Evolutionary conservation across 2,797 vertebrate genomes (phyloP), one percentile per base, ranked within the genome.

Genomic region (Cephalopachus bancanus): DNA sequence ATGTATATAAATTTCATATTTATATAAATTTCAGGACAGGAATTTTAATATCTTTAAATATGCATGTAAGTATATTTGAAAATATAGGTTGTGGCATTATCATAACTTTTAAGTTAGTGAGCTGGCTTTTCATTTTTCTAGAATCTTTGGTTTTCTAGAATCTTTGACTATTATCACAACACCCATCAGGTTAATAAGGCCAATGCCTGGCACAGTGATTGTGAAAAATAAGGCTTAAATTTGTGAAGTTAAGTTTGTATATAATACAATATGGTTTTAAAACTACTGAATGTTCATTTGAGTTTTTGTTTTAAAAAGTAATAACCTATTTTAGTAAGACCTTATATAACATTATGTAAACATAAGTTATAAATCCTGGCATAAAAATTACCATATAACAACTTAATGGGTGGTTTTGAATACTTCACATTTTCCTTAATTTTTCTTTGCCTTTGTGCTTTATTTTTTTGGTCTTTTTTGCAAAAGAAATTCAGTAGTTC

Each of bases 381-480:
- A 51, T 69, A 79, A 79, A 79, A 53, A 62, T 76, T 30, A 33
- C 7, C 11, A 72, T 53, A 49, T 28, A 55, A 44, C 71, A 44
- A 71, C 62, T 86, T 49, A 86, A 67, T 30, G 64, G 7, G 14
- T 93, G 15, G 72, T 72, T 83, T 94, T 87, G 12, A 37, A 78
- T 71, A 67, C 22, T 14, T 93, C 33, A 79, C 14, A 59, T 93
- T 78, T 91, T 59, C 4, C 10, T 89, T 64, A 74, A 33, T 81
- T 72, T 9, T 75, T 72, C n/a, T 81, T 59, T 37, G 2, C 59
- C 80, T 28, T 57, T 33, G 44, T 44, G 44, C 12, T 16, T 83
- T 49, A 51, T 55, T 33, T 10, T 26, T 3, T n/a, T 51, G 1
- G 1, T 64, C 30, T 14, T 20, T 30, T 16, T 71, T 26, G 71